Conservation (phyloP, 2,888 invertebrate genomes). For the Morpho achilles region DNA sequence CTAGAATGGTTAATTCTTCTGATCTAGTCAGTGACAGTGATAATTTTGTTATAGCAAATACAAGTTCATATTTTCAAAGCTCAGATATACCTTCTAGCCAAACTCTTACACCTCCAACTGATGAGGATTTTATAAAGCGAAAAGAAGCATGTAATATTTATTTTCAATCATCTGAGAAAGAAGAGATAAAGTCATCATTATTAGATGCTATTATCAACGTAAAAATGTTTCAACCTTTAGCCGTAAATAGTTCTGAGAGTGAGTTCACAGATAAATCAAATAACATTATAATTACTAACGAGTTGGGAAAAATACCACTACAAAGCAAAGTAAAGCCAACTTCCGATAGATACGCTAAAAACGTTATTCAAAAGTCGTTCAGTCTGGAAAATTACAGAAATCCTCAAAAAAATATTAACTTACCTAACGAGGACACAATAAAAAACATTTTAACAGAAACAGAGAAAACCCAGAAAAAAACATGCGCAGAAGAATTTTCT, state of each 20-base stretch:
- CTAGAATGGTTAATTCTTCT: constrained; percentile 22
- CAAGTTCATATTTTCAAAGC: constrained; percentile 42
- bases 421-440: constrained; percentile 43
- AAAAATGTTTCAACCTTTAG: constrained; percentile 34
- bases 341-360: constrained; percentile 28
- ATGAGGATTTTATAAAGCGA: constrained; percentile 12
- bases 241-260: constrained; percentile 4
- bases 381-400: constrained; percentile 27
- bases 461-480: constrained; percentile 33
- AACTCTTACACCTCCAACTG: constrained; percentile 33
- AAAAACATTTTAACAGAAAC: constrained; percentile 39
- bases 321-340: constrained; percentile 12
- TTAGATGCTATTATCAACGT: constrained; percentile 41
- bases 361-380: constrained; percentile 38
- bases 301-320: constrained; percentile 18
- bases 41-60: constrained; percentile 35
- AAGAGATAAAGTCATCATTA: constrained; percentile 26
- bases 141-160: constrained; percentile 12
- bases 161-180: constrained; percentile 7
- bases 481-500: constrained; percentile 36
- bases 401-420: constrained; percentile 35
- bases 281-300: constrained; percentile 26
- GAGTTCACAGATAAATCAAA: constrained; percentile 12
- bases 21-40: constrained; percentile 33
- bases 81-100: constrained; percentile 30